These are phyloP conservation scores for Copidosoma aretas DNA, from an alignment of 2,888 invertebrate species.

Conservation along the genomic window DNA sequence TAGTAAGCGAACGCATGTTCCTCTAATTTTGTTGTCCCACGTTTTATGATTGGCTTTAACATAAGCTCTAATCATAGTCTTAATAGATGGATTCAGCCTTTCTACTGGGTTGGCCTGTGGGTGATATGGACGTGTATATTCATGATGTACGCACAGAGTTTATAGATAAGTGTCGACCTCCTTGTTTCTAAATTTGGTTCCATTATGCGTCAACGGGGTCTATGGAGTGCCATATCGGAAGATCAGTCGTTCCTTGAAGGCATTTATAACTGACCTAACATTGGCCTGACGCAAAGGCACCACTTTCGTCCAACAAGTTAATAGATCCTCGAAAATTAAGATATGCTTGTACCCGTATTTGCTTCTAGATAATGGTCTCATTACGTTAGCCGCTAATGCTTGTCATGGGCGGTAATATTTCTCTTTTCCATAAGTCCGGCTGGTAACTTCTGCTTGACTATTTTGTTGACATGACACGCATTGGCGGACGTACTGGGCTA, in stretches of 20 bases:
- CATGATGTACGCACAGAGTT: background rate
- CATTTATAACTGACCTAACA: background rate
- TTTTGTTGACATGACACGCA: background rate
- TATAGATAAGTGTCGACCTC: background rate
- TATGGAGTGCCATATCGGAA: background rate
- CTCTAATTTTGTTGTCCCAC: slow-evolving; percentile 35
- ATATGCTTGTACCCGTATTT: background rate
- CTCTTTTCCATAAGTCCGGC: background rate
- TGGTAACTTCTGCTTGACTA: background rate
- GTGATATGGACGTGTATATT: background rate
- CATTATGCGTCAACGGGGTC: background rate
- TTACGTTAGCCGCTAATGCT: background rate
- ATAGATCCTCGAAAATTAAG: background rate
- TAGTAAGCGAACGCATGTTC: slow-evolving; percentile 40
- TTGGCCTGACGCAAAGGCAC: background rate
- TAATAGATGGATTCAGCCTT: background rate
- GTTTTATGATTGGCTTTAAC: slow-evolving; percentile 29
- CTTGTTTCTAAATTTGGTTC: background rate
- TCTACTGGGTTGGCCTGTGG: background rate
- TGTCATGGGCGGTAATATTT: background rate
- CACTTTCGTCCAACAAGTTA: background rate
- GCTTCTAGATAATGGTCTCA: background rate
- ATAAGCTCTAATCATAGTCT: background rate
- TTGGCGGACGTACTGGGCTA: slow-evolving; percentile 1
- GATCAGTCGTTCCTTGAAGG: background rate